Percentiles rank a stretch among this genome's conserved stretches.
Evolutionary conservation across 1,140 invertebrate genomes (phyloP).

Genomic region (Anadara kagoshimensis): DNA sequence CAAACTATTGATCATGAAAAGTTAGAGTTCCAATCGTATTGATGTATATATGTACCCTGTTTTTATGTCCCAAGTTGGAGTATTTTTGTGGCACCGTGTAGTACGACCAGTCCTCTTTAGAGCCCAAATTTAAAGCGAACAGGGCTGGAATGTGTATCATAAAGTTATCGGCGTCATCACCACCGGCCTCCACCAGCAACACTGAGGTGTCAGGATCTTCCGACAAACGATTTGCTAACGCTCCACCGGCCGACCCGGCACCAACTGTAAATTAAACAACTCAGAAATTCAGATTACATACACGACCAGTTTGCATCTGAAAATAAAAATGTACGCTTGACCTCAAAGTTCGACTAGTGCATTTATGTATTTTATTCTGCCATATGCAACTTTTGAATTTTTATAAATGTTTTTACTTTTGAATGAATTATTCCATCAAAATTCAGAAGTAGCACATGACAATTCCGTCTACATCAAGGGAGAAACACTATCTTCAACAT

Average conservation of each 20-base stretch:
- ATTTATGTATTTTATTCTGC: too few species aligned
- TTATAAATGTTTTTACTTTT: too few species aligned
- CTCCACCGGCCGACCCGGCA: conserved; percentile 3
- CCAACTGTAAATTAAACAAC: not conserved
- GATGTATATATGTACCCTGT: not conserved
- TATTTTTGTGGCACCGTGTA: conserved; percentile 7
- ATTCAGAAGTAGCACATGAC: too few species aligned
- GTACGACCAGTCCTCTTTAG: not conserved
- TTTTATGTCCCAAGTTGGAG: not conserved
- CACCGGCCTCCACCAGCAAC: conserved; percentile 11
- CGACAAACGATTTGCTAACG: conserved; percentile 10
- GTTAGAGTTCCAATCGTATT: too few species aligned
- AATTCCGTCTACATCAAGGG: too few species aligned
- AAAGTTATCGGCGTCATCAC: not conserved
- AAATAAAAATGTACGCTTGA: too few species aligned
- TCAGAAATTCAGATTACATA: not conserved
- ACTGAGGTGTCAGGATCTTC: conserved; percentile 1
- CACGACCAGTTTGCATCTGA: too few species aligned
- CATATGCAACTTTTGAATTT: too few species aligned
- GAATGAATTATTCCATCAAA: too few species aligned
- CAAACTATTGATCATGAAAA: too few species aligned
- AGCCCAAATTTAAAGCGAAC: not conserved
- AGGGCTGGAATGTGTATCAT: not conserved
- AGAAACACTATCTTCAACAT: too few species aligned
- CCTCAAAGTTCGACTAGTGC: too few species aligned